phyloP scores from a whole-genome alignment of 2,113 vertebrate genomes.

The Dromas ardeola region DNA sequence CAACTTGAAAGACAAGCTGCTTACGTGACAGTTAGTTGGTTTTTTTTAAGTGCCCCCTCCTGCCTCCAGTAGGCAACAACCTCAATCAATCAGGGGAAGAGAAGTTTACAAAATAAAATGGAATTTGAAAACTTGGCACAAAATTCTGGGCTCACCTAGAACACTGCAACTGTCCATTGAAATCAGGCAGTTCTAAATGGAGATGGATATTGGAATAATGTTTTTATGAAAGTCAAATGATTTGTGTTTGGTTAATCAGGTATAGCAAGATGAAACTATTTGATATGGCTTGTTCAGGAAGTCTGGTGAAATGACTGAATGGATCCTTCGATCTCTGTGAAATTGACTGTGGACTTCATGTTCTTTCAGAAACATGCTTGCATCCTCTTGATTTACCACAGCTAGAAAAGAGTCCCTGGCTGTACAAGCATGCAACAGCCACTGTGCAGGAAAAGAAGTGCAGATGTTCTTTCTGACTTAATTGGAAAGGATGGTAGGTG shows the following conservation, averaged over 20 bases:
- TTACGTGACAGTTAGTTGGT: background rate
- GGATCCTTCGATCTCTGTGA: background rate
- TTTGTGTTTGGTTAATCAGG: background rate
- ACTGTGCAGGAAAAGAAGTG: background rate
- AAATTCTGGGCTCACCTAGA: background rate
- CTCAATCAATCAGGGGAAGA: background rate
- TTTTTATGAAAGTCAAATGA: background rate
- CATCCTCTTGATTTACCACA: background rate
- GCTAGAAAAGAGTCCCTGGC: background rate
- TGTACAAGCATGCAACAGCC: background rate
- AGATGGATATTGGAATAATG: background rate
- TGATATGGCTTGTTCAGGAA: background rate
- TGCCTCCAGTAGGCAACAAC: background rate
- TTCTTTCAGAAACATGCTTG: background rate
- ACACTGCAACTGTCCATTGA: background rate
- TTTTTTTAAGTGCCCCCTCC: background rate
- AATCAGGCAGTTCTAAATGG: background rate
- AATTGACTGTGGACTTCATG: background rate
- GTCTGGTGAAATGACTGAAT: background rate
- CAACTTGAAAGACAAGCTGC: background rate
- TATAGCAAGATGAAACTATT: background rate
- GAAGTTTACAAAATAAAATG: background rate
- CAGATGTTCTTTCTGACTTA: background rate
- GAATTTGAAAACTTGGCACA: background rate
- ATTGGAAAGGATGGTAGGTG: background rate